Evolutionary conservation across 2,113 vertebrate species (phyloP), one percentile per base, ranked within the genome.

Genomic region (Toxostoma redivivum): DNA sequence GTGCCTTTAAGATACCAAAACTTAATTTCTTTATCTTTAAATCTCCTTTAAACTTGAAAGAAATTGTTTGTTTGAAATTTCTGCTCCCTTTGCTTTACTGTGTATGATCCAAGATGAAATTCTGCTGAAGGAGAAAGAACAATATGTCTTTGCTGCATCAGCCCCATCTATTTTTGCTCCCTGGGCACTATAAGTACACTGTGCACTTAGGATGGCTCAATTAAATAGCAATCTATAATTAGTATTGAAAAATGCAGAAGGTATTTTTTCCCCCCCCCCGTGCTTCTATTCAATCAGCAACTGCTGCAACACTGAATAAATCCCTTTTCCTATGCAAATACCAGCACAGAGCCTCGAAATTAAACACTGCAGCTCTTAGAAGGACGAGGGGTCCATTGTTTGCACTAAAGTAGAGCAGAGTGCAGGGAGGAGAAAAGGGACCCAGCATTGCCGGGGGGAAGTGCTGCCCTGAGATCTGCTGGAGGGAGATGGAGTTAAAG

Each of bases 81-180:
- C 56, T 73, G 0, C 22, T 38, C 12, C 18, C 17, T 40, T 12
- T 38, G n/a, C 64, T 81, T 86, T 67, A 79, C 56, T 21, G 11
- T 71, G 81, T 64, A 11, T n/a, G 64, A 61, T 56, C 45, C 25
- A 65, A 82, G 88, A 71, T 71, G 83, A 88, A 90, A 88, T 64
- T 62, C 60, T 86, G 31, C 86, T 62, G 80, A 86, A 81, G 54
- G 62, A 44, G 44, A 72, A 70, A 45, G 70, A 86, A 87, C 74
- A 83, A 14, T 67, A 40, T 89, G 54, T 48, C 77, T 94, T 82
- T 72, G 90, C 90, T 96, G 85, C 90, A 90, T 86, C 47, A 95
- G 81, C 65, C 74, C 47, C 85, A 89, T 81, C 93, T 95, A 56
- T 95, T 95, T 94, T 79, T 95, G 81, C 69, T 67, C 47, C 53